These are phyloP conservation scores for Ophion ventricosus DNA, from an alignment of 2,888 invertebrate genomes.

Conservation along the genomic window DNA sequence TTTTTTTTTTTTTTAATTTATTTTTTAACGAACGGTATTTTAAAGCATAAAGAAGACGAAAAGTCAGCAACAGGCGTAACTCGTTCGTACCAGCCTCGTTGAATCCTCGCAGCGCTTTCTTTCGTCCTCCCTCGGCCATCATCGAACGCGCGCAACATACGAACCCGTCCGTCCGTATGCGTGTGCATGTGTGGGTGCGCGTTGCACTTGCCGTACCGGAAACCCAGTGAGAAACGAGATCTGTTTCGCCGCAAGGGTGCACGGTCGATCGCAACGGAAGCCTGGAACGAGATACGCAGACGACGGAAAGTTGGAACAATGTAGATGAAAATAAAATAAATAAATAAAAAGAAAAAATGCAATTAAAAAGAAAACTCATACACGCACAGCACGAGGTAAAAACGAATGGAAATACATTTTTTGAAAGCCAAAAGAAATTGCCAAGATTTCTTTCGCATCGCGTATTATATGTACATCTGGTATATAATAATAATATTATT, in stretches of 20 bases:
- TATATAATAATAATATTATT: neutral
- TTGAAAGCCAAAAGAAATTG: neutral
- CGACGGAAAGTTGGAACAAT: conserved; percentile 29
- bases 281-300: conserved; percentile 28
- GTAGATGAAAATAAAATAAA: neutral
- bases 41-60: conserved; percentile 5
- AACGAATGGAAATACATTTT: neutral
- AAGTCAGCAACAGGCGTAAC: neutral
- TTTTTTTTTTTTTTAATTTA: too few relatives aligned
- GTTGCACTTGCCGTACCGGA: conserved; percentile 64
- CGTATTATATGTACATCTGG: neutral
- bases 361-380: neutral
- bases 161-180: neutral
- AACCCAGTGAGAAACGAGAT: conserved; percentile 68
- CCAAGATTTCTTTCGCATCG: conserved; percentile 7
- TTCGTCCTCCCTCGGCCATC: neutral
- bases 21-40: too few relatives aligned
- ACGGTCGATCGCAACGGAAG: too few relatives aligned
- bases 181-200: neutral
- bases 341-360: neutral
- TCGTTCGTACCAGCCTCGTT: neutral
- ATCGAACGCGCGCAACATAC: too few relatives aligned
- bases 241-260: conserved; percentile 23
- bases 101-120: neutral
- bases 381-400: neutral